phyloP scores from a whole-genome alignment of 30 jellyfish, hydroid and myxozoan species.

The Mastigias papua region DNA sequence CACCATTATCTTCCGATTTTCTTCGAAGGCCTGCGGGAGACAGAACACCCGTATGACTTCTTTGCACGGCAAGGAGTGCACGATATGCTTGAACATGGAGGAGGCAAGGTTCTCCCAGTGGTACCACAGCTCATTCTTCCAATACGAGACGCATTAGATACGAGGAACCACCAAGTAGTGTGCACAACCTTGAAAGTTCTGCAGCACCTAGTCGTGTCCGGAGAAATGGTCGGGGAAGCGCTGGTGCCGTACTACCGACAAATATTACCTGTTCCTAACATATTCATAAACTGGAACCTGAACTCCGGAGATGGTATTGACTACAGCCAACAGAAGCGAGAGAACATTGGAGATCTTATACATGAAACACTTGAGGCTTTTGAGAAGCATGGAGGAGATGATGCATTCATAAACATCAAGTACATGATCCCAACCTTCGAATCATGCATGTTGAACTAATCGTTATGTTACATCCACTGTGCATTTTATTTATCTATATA shows the following conservation, averaged over 20 bases:
- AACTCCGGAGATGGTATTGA: slow-evolving; percentile 95
- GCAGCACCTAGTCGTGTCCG: slow-evolving; percentile 89
- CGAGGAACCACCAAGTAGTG: slow-evolving; percentile 84
- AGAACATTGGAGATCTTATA: slow-evolving; percentile 93
- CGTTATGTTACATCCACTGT: neutral
- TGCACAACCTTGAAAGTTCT: slow-evolving; percentile 89
- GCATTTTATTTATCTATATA: no score
- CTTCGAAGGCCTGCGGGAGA: slow-evolving; percentile 90
- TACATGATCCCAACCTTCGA: slow-evolving; percentile 98
- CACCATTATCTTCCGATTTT: slow-evolving; percentile 92
- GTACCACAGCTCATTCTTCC: slow-evolving; percentile 97
- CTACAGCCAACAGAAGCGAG: slow-evolving; percentile 95
- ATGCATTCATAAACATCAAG: slow-evolving; percentile 96
- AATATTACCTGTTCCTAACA: slow-evolving; percentile 86
- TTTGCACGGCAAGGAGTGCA: slow-evolving; percentile 98
- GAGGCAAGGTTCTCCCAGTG: slow-evolving; percentile 84
- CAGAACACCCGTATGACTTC: slow-evolving; percentile 91
- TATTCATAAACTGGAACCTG: slow-evolving; percentile 83
- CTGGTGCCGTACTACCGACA: slow-evolving; percentile 98
- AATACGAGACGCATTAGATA: slow-evolving; percentile 91
- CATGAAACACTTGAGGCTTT: slow-evolving; percentile 91
- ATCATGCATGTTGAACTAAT: slow-evolving; percentile 86
- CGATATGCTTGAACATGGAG: slow-evolving; percentile 98
- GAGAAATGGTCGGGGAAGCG: slow-evolving; percentile 94
- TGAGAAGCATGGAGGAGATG: slow-evolving; percentile 97